These are phyloP conservation scores for human (Homo sapiens) DNA, from an alignment of 2,113 vertebrate genomes.

Conservation along the genomic window DNA sequence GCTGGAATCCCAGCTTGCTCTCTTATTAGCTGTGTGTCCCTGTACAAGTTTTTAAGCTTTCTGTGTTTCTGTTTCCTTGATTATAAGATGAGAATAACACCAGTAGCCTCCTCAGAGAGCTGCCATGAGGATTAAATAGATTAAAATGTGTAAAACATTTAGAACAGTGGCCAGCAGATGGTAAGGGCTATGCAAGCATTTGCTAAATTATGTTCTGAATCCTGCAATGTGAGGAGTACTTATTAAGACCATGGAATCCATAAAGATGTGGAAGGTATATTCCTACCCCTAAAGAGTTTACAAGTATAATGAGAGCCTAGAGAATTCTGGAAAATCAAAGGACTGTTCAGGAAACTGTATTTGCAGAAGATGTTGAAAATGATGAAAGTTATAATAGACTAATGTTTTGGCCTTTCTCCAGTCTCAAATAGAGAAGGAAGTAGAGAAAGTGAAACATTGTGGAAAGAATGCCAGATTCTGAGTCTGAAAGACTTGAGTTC, in stretches of 20 bases:
- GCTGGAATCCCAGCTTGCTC: not conserved
- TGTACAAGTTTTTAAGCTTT: not conserved
- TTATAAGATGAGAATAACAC: not conserved
- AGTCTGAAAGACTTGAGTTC: not conserved
- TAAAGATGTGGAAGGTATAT: not conserved
- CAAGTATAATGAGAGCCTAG: not conserved
- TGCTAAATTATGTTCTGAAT: slow-evolving; percentile 32
- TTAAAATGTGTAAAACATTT: not conserved
- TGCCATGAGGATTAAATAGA: not conserved
- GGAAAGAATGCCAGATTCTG: not conserved
- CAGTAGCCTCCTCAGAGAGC: not conserved
- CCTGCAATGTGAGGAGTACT: not conserved
- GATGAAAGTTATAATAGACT: not conserved
- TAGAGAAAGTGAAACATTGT: not conserved
- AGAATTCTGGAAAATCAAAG: slow-evolving; percentile 23
- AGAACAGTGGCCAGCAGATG: not conserved
- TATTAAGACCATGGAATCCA: not conserved
- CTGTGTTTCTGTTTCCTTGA: not conserved
- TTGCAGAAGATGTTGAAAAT: slow-evolving; percentile 6
- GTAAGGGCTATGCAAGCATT: not conserved
- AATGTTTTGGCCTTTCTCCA: not conserved
- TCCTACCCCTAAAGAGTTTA: not conserved
- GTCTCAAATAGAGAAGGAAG: not conserved
- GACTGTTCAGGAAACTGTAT: not conserved
- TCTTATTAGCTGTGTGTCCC: not conserved